Percentiles rank a stretch among this genome's conserved stretches.
Evolutionary conservation across 2,113 vertebrate genomes (phyloP).

Genomic region (Urocolius indicus): DNA sequence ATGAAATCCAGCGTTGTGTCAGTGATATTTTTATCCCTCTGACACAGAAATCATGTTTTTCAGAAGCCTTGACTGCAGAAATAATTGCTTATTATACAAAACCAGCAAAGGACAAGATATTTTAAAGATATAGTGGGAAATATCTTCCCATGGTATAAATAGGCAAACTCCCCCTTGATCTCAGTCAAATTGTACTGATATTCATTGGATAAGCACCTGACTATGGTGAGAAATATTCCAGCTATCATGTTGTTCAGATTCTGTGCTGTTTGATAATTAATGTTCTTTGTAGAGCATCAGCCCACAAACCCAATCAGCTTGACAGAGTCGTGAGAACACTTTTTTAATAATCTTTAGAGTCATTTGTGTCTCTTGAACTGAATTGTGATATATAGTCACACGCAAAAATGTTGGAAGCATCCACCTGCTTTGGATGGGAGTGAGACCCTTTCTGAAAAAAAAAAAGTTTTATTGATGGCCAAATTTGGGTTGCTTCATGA

Average conservation of each 20-base stretch:
- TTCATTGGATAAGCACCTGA: neutral
- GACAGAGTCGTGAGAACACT: slow-evolving; percentile 14
- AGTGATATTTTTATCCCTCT: slow-evolving; percentile 46
- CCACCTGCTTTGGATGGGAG: neutral
- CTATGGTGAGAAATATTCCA: neutral
- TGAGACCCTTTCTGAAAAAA: neutral
- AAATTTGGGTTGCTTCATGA: neutral
- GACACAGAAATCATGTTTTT: slow-evolving; percentile 40
- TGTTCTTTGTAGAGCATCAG: slow-evolving; percentile 4
- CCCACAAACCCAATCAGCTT: slow-evolving; percentile 37
- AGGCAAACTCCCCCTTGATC: neutral
- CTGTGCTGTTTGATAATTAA: slow-evolving; percentile 38
- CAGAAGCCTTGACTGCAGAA: neutral
- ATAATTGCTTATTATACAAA: neutral
- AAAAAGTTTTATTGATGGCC: neutral
- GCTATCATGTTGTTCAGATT: neutral
- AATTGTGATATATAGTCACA: neutral
- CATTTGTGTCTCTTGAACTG: neutral
- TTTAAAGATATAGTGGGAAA: neutral
- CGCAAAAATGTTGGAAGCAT: neutral
- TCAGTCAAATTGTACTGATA: neutral
- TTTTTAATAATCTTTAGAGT: neutral
- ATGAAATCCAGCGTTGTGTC: neutral
- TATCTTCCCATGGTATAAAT: neutral
- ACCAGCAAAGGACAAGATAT: slow-evolving; percentile 17